Evolutionary conservation across 2,797 vertebrate genomes (phyloP), one percentile per base, ranked within the genome.

Genomic region (Holocentrus rufus): DNA sequence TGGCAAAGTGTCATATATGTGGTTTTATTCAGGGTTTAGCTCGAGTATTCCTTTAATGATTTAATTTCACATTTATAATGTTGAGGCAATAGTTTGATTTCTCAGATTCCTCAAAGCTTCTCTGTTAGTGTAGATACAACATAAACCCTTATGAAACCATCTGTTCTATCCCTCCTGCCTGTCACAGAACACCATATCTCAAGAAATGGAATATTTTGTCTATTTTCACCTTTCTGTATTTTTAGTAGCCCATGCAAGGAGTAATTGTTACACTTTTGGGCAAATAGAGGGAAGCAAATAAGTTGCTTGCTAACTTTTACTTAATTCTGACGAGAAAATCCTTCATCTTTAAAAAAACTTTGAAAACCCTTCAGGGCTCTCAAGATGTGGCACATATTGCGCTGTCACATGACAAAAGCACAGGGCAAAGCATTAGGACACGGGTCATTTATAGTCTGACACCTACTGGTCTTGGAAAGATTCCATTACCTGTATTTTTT

Each of bases 21-120:
- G 44, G 7, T 65, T 46, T 63, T 74, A 53, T 78, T 76, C 31
- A n/a, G 49, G 42, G 67, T 70, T 77, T 66, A 53, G 53, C 65
- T 70, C 31, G 47, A n/a, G n/a, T 44, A 47, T 58, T 58, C 65
- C 60, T 66, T 50, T 79, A 20, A 50, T 25, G 65, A 59, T 66
- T 69, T 69, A 23, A 50, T 69, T 65, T 61, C 49, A 68, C 53
- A 66, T 65, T 23, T 36, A 65, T 23, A 23, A 64, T 59, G 17
- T 62, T 27, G 20, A 13, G 61, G 65, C 53, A 14, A 57, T 53
- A 47, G 71, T 59, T 44, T 4, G 65, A 65, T 25, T 57, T 54
- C 39, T 5, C 42, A 44, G 42, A 42, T 50, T 65, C 9, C 54
- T 68, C 55, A 13, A 18, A 1, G 50, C 42, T 44, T 44, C 31